Evolutionary conservation across 2,113 vertebrate species (phyloP), one percentile per base, ranked within the genome.

Genomic region (Recurvirostra avosetta): DNA sequence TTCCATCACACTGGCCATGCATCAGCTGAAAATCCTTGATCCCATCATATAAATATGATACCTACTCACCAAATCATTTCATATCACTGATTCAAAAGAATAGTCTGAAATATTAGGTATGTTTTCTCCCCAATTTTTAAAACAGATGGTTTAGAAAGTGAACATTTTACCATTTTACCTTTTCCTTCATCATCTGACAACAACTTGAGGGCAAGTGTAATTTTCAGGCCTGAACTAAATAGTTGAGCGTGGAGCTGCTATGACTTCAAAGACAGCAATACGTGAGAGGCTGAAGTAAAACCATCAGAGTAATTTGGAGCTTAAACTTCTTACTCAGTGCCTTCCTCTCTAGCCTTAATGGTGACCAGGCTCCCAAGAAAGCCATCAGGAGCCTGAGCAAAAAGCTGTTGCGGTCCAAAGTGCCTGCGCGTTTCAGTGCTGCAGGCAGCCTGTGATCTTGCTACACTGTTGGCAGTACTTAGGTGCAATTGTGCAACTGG

Each of bases 1-100:
- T 27, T 66, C 15, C 13, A 52, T 83, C 32, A 18, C 22, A 27
- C 2, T 38, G 47, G 53, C 32, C 9, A 9, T 1, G 1, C 0
- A 0, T 34, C 32, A 66, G n/a, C 47, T 58, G 43, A 78, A 71
- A 77, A 56, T 56, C 68, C 21, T 72, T 72, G 27, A 21, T 75
- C 9, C 43, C 6, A 1, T 36, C 26, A 8, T 34, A 18, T 8
- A 40, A 43, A 56, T 2, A 0, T 29, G 61, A 71, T 53, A 61
- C 15, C 23, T 50, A 21, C 23, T 40, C 41, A 61, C 26, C 20
- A 77, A 71, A 62, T 52, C 0, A 2, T 55, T 88, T 86, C 63
- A 17, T 41, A 63, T 38, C 17, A 36, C 4, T 29, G 47, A 67
- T 63, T 91, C 38, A 58, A 41, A 94, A 56, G 21, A 89, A 36